Evolutionary conservation across 2,113 vertebrate genomes (phyloP).

Genomic region (Phalacrocorax brasilianus): DNA sequence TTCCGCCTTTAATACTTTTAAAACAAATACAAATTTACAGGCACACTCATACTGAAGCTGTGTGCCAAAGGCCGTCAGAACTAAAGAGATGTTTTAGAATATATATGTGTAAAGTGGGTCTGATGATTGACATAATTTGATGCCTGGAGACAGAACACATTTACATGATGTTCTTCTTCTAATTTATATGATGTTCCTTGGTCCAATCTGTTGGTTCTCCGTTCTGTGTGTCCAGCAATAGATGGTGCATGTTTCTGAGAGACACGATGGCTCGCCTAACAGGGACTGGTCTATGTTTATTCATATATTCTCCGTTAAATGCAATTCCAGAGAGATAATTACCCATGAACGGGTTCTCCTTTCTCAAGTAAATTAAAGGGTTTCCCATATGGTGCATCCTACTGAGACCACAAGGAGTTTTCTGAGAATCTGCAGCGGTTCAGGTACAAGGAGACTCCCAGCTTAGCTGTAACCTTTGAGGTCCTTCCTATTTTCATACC

Average conservation of each 20-base stretch:
- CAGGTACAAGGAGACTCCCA: conserved; percentile 56
- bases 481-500: conserved; percentile 68
- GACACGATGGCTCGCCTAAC: background rate
- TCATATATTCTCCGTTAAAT: background rate
- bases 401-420: conserved; percentile 21
- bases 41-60: background rate
- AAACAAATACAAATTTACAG: conserved; percentile 46
- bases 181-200: conserved; percentile 9
- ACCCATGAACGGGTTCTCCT: background rate
- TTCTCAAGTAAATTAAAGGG: conserved; percentile 49
- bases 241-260: background rate
- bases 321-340: conserved; percentile 68
- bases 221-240: background rate
- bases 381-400: conserved; percentile 39
- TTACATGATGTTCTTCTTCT: conserved; percentile 24
- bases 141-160: background rate
- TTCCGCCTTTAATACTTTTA: conserved; percentile 13
- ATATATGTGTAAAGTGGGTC: background rate
- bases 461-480: conserved; percentile 67
- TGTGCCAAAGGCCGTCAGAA: conserved; percentile 21
- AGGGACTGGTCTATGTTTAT: background rate
- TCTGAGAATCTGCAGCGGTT: conserved; percentile 26
- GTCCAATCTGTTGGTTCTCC: background rate
- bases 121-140: conserved; percentile 11
- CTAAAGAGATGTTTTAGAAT: background rate